Conservation (phyloP, 2,797 vertebrate species). For the Poeciliopsis infans region DNA sequence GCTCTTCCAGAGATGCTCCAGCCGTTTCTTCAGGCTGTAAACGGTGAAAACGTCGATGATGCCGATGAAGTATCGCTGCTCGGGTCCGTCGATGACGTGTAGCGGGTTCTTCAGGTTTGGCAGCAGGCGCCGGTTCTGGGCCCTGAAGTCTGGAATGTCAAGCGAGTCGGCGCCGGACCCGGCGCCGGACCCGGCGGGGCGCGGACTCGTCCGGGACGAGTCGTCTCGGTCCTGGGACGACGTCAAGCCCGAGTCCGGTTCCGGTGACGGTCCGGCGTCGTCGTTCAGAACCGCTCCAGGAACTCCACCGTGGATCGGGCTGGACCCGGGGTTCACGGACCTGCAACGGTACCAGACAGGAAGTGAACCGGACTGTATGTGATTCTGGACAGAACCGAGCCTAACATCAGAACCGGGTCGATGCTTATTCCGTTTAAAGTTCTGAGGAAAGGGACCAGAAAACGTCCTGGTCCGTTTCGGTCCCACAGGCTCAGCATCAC, state of each 20-base stretch:
- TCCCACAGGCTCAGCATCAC: too few relatives aligned
- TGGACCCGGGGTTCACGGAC: constrained; percentile 77
- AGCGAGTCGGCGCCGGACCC: constrained; percentile 30
- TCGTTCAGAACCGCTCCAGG: constrained; percentile 76
- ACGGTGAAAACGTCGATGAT: constrained; percentile 90
- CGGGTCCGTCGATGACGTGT: constrained; percentile 86
- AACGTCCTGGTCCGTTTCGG: neutral
- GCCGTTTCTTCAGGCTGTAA: constrained; percentile 84
- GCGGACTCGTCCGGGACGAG: neutral
- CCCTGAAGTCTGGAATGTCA: constrained; percentile 57
- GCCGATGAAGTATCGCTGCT: constrained; percentile 88
- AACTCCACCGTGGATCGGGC: constrained; percentile 53
- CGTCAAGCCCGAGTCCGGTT: constrained; percentile 36
- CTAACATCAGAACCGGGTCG: neutral
- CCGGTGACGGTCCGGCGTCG: constrained; percentile 33
- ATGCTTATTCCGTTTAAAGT: neutral
- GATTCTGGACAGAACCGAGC: neutral
- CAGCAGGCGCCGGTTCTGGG: constrained; percentile 86
- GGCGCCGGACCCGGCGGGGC: neutral
- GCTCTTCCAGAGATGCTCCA: constrained; percentile 88
- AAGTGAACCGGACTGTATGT: neutral
- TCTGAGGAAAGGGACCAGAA: neutral
- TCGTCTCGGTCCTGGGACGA: neutral
- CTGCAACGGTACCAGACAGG: constrained; percentile 61
- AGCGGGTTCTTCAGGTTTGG: constrained; percentile 84